These are phyloP conservation scores for Nothocercus julius DNA, from an alignment of 2,113 vertebrate species.

Conservation along the genomic window DNA sequence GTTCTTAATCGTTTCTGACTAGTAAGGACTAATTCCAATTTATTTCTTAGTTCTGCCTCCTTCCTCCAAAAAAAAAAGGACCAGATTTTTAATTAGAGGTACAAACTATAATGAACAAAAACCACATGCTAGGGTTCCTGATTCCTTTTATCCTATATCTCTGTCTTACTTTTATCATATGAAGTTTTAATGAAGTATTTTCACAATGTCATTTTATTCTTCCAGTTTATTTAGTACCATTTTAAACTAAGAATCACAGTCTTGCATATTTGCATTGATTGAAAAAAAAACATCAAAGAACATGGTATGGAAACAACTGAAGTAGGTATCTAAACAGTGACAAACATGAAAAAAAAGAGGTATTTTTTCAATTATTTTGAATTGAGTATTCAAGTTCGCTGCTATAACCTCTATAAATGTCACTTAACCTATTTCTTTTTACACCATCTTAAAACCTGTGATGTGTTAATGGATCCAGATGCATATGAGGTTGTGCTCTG, in stretches of 20 bases:
- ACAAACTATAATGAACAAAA: background rate
- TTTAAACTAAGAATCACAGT: background rate
- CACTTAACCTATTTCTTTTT: background rate
- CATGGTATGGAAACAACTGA: background rate
- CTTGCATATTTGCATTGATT: background rate
- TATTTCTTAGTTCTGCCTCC: background rate
- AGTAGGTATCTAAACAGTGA: background rate
- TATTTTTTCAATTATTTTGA: background rate
- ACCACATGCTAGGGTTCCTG: background rate
- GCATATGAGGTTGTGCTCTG: background rate
- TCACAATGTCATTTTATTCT: background rate
- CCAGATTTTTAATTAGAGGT: background rate
- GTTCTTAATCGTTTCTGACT: background rate
- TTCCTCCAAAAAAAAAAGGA: background rate
- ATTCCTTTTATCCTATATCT: background rate
- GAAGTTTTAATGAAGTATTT: background rate
- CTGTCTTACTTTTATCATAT: background rate
- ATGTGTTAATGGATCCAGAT: background rate
- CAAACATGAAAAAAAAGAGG: background rate
- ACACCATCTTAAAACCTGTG: background rate
- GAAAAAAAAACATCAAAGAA: background rate
- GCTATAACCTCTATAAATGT: background rate
- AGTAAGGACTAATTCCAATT: background rate
- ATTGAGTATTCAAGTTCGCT: background rate
- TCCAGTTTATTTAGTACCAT: constrained; percentile 9